These are phyloP conservation scores for Stegodyphus dumicola DNA, from an alignment of 1,140 invertebrate genomes.

Conservation along the genomic window DNA sequence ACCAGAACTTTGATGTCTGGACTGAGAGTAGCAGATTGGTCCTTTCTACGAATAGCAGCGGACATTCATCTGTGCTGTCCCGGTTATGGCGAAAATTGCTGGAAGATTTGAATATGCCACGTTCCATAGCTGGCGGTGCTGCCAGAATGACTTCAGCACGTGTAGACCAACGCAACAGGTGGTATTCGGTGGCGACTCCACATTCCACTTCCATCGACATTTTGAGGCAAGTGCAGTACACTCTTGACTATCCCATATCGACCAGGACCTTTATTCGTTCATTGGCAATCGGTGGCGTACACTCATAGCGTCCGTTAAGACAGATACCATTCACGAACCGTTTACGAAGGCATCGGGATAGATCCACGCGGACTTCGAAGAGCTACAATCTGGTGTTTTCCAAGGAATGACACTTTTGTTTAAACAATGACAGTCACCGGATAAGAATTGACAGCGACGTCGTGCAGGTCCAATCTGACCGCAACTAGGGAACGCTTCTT, in stretches of 20 bases:
- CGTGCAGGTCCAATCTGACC: no score
- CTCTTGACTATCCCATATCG: neutral
- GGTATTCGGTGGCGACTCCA: neutral
- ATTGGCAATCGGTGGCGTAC: neutral
- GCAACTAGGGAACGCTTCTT: no score
- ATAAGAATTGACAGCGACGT: no score
- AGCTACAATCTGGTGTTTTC: no score
- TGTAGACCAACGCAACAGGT: neutral
- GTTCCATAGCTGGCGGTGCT: conserved; percentile 3
- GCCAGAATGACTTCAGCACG: conserved; percentile 10
- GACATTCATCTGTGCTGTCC: neutral
- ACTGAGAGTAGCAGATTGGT: conserved; percentile 6
- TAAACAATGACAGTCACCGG: no score
- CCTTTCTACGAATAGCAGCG: neutral
- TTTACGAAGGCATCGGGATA: neutral
- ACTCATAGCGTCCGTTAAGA: neutral
- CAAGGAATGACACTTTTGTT: no score
- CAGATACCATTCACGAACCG: neutral
- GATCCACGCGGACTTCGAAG: no score
- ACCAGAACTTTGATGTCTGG: neutral
- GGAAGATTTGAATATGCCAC: neutral
- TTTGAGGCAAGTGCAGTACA: neutral
- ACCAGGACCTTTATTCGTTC: neutral
- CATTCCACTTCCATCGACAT: neutral
- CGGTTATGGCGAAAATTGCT: conserved; percentile 20